phyloP scores from a whole-genome alignment of 2,797 vertebrate species.

The Numenius phaeopus region DNA sequence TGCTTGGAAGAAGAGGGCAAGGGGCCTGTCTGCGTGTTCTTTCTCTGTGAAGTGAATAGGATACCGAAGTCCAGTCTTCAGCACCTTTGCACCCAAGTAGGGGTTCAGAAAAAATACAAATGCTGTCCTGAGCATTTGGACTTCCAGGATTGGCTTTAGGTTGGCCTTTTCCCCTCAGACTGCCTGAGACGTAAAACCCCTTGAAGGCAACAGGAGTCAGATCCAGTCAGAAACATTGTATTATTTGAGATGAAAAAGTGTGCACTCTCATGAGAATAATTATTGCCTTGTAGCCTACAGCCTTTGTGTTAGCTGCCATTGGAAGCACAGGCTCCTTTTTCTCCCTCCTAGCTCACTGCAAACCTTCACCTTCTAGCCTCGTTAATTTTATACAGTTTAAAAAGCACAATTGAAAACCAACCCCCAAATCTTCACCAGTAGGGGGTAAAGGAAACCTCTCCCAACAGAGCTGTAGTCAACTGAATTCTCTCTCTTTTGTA shows the following conservation, averaged over 20 bases:
- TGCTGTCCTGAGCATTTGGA: background rate
- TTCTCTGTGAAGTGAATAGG: background rate
- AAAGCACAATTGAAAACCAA: background rate
- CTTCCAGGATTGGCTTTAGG: background rate
- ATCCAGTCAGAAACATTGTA: background rate
- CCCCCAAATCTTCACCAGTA: background rate
- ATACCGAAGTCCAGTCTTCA: background rate
- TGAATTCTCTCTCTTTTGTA: constrained; percentile 16
- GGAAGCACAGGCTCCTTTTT: background rate
- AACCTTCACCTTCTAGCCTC: background rate
- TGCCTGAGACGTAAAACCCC: background rate
- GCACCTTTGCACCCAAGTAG: background rate
- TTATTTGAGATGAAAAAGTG: background rate
- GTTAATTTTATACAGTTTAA: background rate
- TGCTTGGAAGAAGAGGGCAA: background rate
- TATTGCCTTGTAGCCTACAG: background rate
- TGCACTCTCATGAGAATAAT: background rate
- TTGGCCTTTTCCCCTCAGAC: background rate
- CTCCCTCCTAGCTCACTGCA: background rate
- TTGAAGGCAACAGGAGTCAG: background rate
- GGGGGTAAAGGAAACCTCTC: background rate
- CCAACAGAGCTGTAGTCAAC: background rate
- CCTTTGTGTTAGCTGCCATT: background rate
- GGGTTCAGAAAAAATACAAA: background rate
- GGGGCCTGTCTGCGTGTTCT: background rate